phyloP scores from a whole-genome alignment of 1,140 invertebrate genomes.

The Nebria ingens region DNA sequence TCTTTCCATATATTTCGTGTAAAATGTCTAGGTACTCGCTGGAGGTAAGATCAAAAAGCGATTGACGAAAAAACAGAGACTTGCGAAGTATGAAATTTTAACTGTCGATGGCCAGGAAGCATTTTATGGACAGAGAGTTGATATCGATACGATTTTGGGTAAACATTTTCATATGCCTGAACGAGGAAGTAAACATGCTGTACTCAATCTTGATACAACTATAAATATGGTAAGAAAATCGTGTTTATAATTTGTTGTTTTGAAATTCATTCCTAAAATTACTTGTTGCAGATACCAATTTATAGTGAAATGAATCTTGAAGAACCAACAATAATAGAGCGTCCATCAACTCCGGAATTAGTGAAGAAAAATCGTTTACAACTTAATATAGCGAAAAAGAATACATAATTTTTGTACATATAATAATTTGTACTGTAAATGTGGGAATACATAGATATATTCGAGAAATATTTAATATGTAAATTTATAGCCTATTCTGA shows the following conservation, averaged over 20 bases:
- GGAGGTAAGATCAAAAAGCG: background rate
- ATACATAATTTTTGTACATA: too few species aligned
- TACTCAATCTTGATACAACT: conserved; percentile 11
- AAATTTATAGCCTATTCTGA: too few species aligned
- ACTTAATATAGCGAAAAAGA: too few species aligned
- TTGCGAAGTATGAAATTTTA: background rate
- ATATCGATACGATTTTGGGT: conserved; percentile 35
- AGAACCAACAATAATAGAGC: conserved; percentile 34
- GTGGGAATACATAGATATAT: too few species aligned
- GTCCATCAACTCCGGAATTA: conserved; percentile 36
- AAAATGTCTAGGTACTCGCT: background rate
- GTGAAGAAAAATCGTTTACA: conserved; percentile 28
- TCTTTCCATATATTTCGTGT: too few species aligned
- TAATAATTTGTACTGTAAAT: too few species aligned
- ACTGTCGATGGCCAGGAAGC: background rate
- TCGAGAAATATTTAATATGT: too few species aligned
- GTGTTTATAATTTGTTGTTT: too few species aligned
- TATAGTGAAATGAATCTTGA: conserved; percentile 43
- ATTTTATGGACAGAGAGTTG: background rate
- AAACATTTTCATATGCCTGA: conserved; percentile 35
- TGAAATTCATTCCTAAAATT: too few species aligned
- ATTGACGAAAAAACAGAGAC: background rate
- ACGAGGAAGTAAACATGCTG: conserved; percentile 28
- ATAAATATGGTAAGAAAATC: too few species aligned
- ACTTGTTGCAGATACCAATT: conserved; percentile 40